Evolutionary conservation across 1,140 invertebrate genomes (phyloP).

Genomic region (Andrena cerasifolii): DNA sequence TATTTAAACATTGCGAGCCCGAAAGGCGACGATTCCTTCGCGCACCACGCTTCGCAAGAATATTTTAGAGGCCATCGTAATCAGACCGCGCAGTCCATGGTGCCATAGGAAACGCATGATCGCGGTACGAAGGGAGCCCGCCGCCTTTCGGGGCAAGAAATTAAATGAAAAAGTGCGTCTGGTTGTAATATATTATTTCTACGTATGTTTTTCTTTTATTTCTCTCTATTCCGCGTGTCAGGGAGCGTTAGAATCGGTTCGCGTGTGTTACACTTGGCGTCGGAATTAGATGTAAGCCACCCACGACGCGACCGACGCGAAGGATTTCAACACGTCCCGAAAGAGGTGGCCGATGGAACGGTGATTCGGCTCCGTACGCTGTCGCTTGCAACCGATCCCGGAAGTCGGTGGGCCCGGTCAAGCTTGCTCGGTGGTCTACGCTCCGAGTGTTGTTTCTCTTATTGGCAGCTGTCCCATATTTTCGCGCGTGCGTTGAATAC

Average conservation of each 20-base stretch:
- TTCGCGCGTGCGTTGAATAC: slow-evolving; percentile 37
- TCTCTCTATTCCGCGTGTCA: slow-evolving; percentile 37
- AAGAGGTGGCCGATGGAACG: too few species aligned
- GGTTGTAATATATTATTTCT: slow-evolving; percentile 55
- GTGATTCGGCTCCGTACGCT: too few species aligned
- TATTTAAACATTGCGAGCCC: slow-evolving; percentile 52
- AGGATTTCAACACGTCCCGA: too few species aligned
- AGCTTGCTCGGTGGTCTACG: slow-evolving; percentile 54
- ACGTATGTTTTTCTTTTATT: slow-evolving; percentile 26
- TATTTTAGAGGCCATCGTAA: neutral
- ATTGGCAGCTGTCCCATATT: slow-evolving; percentile 67
- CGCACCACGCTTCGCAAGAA: neutral
- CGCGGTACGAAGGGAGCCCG: slow-evolving; percentile 37
- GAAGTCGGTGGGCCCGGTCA: slow-evolving; percentile 63
- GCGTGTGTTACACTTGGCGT: slow-evolving; percentile 21
- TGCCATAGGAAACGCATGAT: slow-evolving; percentile 27
- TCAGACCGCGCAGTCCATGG: neutral
- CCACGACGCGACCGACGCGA: neutral
- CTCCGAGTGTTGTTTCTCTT: slow-evolving; percentile 60
- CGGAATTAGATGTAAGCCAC: slow-evolving; percentile 43
- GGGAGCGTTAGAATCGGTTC: slow-evolving; percentile 21
- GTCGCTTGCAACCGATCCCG: slow-evolving; percentile 49
- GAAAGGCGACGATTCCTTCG: slow-evolving; percentile 33
- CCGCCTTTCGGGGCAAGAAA: slow-evolving; percentile 20
- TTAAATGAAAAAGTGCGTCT: neutral